These are phyloP conservation scores for Pungitius pungitius DNA, from an alignment of 2,113 vertebrate species.

Conservation along the genomic window DNA sequence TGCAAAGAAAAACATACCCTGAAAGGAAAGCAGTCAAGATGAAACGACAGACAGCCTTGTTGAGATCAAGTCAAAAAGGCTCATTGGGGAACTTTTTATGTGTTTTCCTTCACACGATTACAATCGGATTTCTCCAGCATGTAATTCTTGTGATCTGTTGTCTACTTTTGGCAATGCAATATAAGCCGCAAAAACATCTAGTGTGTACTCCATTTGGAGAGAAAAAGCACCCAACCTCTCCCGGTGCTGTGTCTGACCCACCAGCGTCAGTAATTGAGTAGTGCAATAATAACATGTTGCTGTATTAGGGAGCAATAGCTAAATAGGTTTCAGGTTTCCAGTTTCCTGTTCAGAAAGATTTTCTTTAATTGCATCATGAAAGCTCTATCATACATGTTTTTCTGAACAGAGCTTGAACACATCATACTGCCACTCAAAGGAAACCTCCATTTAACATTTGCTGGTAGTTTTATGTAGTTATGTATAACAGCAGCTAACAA, in stretches of 20 bases:
- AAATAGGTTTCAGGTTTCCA: not conserved
- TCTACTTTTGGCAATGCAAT: not conserved
- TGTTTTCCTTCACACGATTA: slow-evolving; percentile 8
- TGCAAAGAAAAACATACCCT: slow-evolving; percentile 1
- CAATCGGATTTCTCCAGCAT: not conserved
- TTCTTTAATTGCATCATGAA: not conserved
- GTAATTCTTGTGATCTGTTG: not conserved
- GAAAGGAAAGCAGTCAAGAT: slow-evolving; percentile 30
- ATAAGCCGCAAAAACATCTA: not conserved
- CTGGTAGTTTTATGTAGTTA: not conserved
- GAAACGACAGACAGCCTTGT: slow-evolving; percentile 3
- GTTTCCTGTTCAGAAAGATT: not conserved
- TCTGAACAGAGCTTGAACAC: not conserved
- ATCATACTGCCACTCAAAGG: not conserved
- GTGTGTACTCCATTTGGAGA: not conserved
- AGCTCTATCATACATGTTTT: not conserved
- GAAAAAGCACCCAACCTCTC: slow-evolving; percentile 16
- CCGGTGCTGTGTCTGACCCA: slow-evolving; percentile 24
- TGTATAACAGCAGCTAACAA: not conserved
- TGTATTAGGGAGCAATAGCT: not conserved
- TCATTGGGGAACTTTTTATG: slow-evolving; percentile 31
- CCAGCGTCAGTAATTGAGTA: not conserved
- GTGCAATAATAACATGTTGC: not conserved
- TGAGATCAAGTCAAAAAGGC: slow-evolving; percentile 23
- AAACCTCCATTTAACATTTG: not conserved